Evolutionary conservation across 2,888 invertebrate genomes (phyloP), one percentile per base, ranked within the genome.

Genomic region (Scaptomyza reducta): DNA sequence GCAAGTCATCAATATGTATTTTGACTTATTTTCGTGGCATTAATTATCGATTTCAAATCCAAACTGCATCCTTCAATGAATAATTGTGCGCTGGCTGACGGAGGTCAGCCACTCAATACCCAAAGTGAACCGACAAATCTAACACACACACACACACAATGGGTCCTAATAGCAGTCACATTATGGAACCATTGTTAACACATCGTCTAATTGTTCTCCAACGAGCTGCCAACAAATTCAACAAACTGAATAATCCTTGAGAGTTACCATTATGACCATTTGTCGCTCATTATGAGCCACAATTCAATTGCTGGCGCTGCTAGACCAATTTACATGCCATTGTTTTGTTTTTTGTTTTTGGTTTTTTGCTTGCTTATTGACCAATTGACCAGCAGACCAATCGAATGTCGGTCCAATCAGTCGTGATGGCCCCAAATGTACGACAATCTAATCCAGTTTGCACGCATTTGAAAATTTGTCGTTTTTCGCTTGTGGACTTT

Each of bases 371-470:
- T 31, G 9, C 13, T 55, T 16, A 13, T 61, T 64, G 75, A 61
- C 46, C 74, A 53, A 64, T 75, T 70, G 70, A 41, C 41, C 74
- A 53, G 60, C 72, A 69, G 70, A 41, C 41, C 63, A 66, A 69
- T 61, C 68, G 74, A 67, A 69, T 69, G 68, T 62, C 42, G 44
- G 38, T 13, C 54, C 38, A 60, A 33, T 18, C 18, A 79, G 70
- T 78, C 81, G 82, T 82, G 82, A 82, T 82, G 81, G 72, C 84
- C 81, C 87, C 58, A 66, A 86, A 79, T 79, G 74, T 57, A 68
- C 51, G 57, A 70, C 51, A 59, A 70, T 55, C 51, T 46, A 67
- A 60, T 61, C 49, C 22, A 47, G 45, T 50, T 65, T 55, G 47
- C 66, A 70, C 71, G 76, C 66, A 75, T 62, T 56, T 56, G 18